Conservation (phyloP, 92 coral and sea anemone genomes). For the Parazoanthus darwini region DNA sequence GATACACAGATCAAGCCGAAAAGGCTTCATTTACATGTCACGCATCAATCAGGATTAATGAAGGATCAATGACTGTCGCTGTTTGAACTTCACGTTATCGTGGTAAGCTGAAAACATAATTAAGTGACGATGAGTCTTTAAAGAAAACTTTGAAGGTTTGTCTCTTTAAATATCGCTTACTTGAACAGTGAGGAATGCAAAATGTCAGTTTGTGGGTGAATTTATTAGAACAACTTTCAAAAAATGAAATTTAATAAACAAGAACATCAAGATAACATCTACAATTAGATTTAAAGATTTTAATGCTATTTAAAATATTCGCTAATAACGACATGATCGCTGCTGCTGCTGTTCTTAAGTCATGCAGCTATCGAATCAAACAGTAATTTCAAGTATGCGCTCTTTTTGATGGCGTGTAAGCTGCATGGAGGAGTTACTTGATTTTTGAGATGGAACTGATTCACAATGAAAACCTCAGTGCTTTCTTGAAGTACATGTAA, state of each 20-base stretch:
- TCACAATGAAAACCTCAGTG: too few species aligned
- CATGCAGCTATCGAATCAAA: too few species aligned
- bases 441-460: too few species aligned
- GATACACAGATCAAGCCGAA: slow-evolving; percentile 38
- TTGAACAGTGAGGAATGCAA: not conserved
- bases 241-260: too few species aligned
- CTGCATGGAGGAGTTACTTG: too few species aligned
- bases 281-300: not conserved
- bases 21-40: slow-evolving; percentile 36
- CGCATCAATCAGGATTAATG: slow-evolving; percentile 39
- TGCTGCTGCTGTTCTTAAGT: too few species aligned
- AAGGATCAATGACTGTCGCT: not conserved
- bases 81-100: slow-evolving; percentile 3
- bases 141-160: not conserved
- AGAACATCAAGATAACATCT: not conserved
- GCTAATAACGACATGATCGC: not conserved
- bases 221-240: too few species aligned
- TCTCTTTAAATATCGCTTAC: not conserved
- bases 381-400: too few species aligned
- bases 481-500: too few species aligned
- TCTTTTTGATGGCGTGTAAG: too few species aligned
- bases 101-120: not conserved
- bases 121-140: not conserved
- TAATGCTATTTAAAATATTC: not conserved
- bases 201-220: not conserved